Evolutionary conservation across 2,797 vertebrate species (phyloP).

Genomic region (Adelosebastes latens): DNA sequence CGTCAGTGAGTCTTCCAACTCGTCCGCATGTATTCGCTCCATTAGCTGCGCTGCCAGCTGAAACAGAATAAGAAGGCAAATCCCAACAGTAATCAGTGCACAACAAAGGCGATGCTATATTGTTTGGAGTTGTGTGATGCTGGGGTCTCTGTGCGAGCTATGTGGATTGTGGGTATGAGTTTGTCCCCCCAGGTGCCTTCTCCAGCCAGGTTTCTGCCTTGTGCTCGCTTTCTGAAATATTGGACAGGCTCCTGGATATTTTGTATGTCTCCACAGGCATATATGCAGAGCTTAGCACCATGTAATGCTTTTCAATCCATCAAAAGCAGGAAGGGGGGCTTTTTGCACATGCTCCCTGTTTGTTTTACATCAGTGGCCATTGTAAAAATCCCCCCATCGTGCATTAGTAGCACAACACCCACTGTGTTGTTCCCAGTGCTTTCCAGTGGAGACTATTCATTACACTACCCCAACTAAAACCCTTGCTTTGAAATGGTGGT

Average conservation of each 20-base stretch:
- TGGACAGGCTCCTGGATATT: conserved; percentile 52
- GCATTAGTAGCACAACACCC: conserved; percentile 45
- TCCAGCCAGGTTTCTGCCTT: conserved; percentile 54
- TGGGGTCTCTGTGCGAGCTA: conserved; percentile 27
- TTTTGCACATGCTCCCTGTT: conserved; percentile 45
- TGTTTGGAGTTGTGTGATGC: conserved; percentile 55
- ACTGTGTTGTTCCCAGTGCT: conserved; percentile 31
- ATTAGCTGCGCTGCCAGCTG: conserved; percentile 58
- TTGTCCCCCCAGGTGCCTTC: conserved; percentile 39
- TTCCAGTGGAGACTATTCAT: conserved; percentile 21
- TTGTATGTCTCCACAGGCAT: conserved; percentile 59
- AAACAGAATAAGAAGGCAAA: conserved; percentile 62
- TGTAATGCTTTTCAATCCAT: conserved; percentile 71
- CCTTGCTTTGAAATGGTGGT: not conserved
- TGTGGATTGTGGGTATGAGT: conserved; percentile 50
- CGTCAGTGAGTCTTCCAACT: conserved; percentile 49
- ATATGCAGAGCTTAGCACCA: conserved; percentile 60
- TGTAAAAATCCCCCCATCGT: conserved; percentile 38
- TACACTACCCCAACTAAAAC: not conserved
- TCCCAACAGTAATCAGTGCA: conserved; percentile 58
- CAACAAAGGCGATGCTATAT: conserved; percentile 52
- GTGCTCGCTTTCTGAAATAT: conserved; percentile 55
- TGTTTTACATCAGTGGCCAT: conserved; percentile 57
- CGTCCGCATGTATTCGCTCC: conserved; percentile 47
- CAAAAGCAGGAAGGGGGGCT: conserved; percentile 44